Base-by-base conservation (phyloP, 2,797 vertebrate species). In the Darevskia mixta region DNA sequence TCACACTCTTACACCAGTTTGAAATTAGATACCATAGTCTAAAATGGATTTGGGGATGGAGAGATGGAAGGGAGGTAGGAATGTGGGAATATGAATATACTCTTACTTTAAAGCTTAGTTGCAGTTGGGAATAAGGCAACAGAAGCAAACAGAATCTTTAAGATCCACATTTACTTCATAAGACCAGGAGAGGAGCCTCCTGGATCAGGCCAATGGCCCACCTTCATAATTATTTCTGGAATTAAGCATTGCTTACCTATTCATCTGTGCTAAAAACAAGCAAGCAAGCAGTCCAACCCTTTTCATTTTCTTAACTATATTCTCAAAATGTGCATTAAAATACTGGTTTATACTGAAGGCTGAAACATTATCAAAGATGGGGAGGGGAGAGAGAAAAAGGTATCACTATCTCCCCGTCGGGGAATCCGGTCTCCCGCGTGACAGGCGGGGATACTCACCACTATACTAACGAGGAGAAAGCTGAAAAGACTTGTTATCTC, bases 391-490 rank as follows among this genome's bases (percentile, higher is more conserved):
- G 49, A 55, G 13, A 55, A 55, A 55, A 55, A 55, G 49, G 3
- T 55, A 55, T 13, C 13, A 15, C 49, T 2, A 55, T 45, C 91
- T 89, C 88, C 83, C 83, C 83, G 87, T 89, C 83, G 83, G 88
- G 90, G 91, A 92, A 91, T 92, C 91, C 91, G 85, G 91, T 92
- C 89, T 92, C 91, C 91, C 91, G 89, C 91, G 87, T 92, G 91
- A 92, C 91, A 92, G 91, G 91, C 91, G 87, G 91, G 91, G 91
- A 92, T 92, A 92, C 87, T 92, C 38, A 91, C 92, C 92, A 91
- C 92, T 92, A 91, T 93, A 91, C 92, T 89, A 89, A 89, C 87
- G 87, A 85, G 83, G 87, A 89, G 49, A 4, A 15, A 4, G 3
- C 3, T 55, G 3, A 1, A 55, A 15, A 1, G 0, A 1, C 4